Evolutionary conservation across 2,888 invertebrate species (phyloP).

Genomic region (Chrysolina oricalcia): DNA sequence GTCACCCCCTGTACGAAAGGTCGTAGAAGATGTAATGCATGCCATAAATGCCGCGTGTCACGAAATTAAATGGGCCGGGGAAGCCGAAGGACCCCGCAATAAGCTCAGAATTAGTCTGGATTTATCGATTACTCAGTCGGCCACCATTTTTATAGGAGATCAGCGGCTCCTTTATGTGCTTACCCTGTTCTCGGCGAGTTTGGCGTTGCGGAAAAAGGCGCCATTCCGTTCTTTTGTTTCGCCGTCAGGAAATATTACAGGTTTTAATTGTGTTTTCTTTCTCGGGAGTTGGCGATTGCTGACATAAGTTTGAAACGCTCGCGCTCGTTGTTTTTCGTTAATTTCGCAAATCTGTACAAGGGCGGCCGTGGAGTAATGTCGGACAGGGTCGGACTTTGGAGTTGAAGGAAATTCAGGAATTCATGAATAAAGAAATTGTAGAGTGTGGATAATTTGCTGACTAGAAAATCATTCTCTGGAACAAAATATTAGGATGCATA

Average conservation of each 20-base stretch:
- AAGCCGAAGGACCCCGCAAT: slow-evolving; percentile 63
- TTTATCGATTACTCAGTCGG: slow-evolving; percentile 69
- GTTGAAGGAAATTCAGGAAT: too few relatives aligned
- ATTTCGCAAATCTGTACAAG: slow-evolving; percentile 15
- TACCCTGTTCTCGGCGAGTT: slow-evolving; percentile 57
- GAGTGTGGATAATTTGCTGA: too few relatives aligned
- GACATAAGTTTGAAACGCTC: slow-evolving; percentile 21
- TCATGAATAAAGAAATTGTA: too few relatives aligned
- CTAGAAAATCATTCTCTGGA: too few relatives aligned
- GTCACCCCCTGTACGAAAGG: not conserved
- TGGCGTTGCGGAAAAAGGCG: slow-evolving; percentile 54
- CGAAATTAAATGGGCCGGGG: slow-evolving; percentile 56
- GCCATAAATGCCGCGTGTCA: slow-evolving; percentile 61
- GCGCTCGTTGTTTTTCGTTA: slow-evolving; percentile 16
- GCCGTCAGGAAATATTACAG: slow-evolving; percentile 26
- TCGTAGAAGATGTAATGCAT: slow-evolving; percentile 57
- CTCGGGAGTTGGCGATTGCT: slow-evolving; percentile 21
- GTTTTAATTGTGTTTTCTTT: slow-evolving; percentile 29
- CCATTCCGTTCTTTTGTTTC: slow-evolving; percentile 34
- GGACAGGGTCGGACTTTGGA: not conserved
- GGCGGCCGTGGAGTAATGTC: not conserved
- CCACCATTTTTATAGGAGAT: slow-evolving; percentile 68
- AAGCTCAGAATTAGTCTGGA: slow-evolving; percentile 70
- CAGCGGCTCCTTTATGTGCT: slow-evolving; percentile 59
- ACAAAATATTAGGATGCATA: too few relatives aligned